phyloP scores from a whole-genome alignment of 2,888 invertebrate genomes.

The Holacanthella duospinosa region DNA sequence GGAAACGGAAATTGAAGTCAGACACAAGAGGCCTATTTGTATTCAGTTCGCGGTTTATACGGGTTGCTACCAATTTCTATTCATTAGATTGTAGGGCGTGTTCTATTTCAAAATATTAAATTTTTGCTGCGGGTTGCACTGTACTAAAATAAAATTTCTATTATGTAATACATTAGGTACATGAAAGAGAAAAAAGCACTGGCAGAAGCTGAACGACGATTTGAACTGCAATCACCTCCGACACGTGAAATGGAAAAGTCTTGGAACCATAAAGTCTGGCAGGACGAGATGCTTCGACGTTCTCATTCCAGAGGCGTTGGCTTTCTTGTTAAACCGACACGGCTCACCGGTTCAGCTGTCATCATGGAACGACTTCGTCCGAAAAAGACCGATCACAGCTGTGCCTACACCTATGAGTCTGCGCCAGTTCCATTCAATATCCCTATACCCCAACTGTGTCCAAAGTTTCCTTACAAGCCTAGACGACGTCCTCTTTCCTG shows the following conservation, averaged over 20 bases:
- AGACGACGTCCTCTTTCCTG: background rate
- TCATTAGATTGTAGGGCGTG: too few relatives aligned
- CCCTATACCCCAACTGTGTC: background rate
- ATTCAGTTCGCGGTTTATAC: too few relatives aligned
- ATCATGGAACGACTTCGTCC: conserved; percentile 24
- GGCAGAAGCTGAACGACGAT: conserved; percentile 20
- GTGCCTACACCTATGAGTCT: background rate
- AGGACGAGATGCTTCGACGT: conserved; percentile 22
- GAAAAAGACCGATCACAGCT: background rate
- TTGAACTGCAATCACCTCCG: conserved; percentile 19
- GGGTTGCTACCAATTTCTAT: too few relatives aligned
- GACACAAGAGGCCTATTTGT: too few relatives aligned
- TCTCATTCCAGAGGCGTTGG: conserved; percentile 18
- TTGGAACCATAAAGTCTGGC: conserved; percentile 27
- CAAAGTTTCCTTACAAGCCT: background rate
- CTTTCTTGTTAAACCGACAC: conserved; percentile 15
- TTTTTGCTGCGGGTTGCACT: background rate
- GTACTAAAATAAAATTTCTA: background rate
- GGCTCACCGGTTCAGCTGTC: conserved; percentile 24
- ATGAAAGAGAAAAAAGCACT: conserved; percentile 14
- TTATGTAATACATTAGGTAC: conserved; percentile 11
- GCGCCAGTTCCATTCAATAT: background rate
- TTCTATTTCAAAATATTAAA: background rate
- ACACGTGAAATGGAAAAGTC: conserved; percentile 26
- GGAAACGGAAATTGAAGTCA: too few relatives aligned